Evolutionary conservation across 92 coral and sea anemone genomes (phyloP).

Genomic region (Umimayanthus kanabou): DNA sequence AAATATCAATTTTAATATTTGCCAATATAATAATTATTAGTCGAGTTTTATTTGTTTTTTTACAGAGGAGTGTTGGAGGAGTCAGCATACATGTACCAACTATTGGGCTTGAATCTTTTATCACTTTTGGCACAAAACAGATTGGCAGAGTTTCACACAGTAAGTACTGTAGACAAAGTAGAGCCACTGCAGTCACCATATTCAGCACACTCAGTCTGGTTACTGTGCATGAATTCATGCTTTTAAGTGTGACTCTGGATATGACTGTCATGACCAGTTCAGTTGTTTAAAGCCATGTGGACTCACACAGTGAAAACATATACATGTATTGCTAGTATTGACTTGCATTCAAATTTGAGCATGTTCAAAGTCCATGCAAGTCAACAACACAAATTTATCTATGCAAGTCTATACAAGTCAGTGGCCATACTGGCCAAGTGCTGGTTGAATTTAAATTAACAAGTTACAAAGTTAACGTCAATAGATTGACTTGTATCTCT

Average conservation of each 20-base stretch:
- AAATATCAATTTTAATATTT: no score
- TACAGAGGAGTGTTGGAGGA: conserved; percentile 92
- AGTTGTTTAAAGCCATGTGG: no score
- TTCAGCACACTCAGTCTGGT: no score
- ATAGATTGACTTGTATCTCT: background rate
- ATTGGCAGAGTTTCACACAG: conserved; percentile 96
- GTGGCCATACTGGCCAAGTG: no score
- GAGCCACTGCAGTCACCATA: background rate
- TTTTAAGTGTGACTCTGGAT: no score
- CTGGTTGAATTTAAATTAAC: background rate
- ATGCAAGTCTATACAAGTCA: background rate
- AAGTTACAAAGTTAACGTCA: background rate
- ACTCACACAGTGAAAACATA: no score
- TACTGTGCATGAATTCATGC: no score
- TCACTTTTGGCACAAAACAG: conserved; percentile 96
- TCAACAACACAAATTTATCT: background rate
- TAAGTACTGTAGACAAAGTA: conserved; percentile 39
- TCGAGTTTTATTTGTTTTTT: background rate
- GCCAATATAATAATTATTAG: background rate
- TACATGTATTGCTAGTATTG: no score
- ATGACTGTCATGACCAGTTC: no score
- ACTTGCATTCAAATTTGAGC: no score
- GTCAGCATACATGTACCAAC: conserved; percentile 95
- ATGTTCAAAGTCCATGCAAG: no score
- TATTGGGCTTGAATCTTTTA: conserved; percentile 86